Base-by-base conservation (phyloP, 2,888 invertebrate species). In the Sphaerophoria taeniata region DNA sequence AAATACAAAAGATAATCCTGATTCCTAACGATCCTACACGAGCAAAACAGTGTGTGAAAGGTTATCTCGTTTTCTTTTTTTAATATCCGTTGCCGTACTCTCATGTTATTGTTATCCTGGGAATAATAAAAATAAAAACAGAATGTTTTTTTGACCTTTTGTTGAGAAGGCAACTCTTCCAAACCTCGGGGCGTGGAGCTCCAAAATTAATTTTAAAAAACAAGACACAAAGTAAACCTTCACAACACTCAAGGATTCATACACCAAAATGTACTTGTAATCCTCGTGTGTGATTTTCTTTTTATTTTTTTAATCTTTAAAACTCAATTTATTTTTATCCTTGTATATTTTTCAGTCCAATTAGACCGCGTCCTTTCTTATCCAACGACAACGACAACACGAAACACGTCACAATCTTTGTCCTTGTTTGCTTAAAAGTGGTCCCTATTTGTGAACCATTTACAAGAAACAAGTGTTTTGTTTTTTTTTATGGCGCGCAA, bases 261-360 rank as follows among this genome's bases (percentile, higher is more conserved):
- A 36, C 4, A 56, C 36, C n/a, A 2, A 14, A 7, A 33, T 33
- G 1, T 14, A 47, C 11, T 5, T 47, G 6, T 6, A 49, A 43
- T 43, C 43, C 43, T 43, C 9, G 43, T 43, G 6, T 39, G 39
- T 39, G 6, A 9, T 9, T 39, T 7, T 5, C 2, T 33, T 55
- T n/a, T 55, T n/a, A 12, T 43, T 14, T 43, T 12, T 60, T 58
- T 2, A 60, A 43, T 60, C 39, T 43, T 60, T 39, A 60, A 60
- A 60, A 43, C 39, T 58, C 58, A 60, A 60, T 60, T 60, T 60
- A 24, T 60, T 60, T 60, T 16, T 60, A 60, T 60, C 36, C 36
- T 36, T 36, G 9, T 36, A 24, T 24, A 24, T 24, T 39, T 60
- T 60, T 16, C 12, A 60, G 43, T 43, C 43, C 39, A 60, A 43